A percentile compares a stretch with the other conserved stretches of the same genome.
Conservation (phyloP, 2,113 vertebrate species). For the Percopsis transmontana region DNA sequence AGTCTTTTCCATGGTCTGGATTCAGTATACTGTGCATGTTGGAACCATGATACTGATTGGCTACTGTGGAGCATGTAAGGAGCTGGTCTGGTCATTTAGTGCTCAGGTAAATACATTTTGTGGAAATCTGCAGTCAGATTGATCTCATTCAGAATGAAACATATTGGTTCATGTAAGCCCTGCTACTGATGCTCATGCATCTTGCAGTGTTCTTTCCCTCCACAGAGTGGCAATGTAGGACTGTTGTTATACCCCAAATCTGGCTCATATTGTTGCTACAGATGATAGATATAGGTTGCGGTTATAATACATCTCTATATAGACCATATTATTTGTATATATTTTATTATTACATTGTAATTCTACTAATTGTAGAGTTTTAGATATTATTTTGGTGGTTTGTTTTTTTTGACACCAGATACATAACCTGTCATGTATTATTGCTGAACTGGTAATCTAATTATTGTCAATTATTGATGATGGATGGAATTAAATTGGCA, state of each 20-base stretch:
- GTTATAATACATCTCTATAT: neutral
- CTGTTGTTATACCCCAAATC: neutral
- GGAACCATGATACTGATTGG: too few relatives aligned
- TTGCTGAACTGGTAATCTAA: neutral
- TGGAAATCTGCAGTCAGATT: too few relatives aligned
- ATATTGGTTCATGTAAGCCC: too few relatives aligned
- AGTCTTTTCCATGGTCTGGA: too few relatives aligned
- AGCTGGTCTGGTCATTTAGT: too few relatives aligned
- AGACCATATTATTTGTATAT: neutral
- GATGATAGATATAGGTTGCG: neutral
- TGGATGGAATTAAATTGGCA: neutral
- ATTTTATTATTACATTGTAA: neutral
- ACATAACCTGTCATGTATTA: neutral
- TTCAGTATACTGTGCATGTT: too few relatives aligned
- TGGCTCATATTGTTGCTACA: too few relatives aligned
- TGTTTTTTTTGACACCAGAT: neutral
- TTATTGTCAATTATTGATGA: neutral
- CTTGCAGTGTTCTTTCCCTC: slow-evolving; percentile 27
- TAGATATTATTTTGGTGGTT: neutral
- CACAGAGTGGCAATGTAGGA: slow-evolving; percentile 49
- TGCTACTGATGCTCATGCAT: too few relatives aligned
- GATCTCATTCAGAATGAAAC: too few relatives aligned
- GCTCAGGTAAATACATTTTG: too few relatives aligned
- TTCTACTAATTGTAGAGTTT: neutral
- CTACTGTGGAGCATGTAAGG: too few relatives aligned